Percentiles rank a stretch among this genome's conserved stretches.
Evolutionary conservation across 2,113 vertebrate genomes (phyloP).

Genomic region (Pedetes capensis): DNA sequence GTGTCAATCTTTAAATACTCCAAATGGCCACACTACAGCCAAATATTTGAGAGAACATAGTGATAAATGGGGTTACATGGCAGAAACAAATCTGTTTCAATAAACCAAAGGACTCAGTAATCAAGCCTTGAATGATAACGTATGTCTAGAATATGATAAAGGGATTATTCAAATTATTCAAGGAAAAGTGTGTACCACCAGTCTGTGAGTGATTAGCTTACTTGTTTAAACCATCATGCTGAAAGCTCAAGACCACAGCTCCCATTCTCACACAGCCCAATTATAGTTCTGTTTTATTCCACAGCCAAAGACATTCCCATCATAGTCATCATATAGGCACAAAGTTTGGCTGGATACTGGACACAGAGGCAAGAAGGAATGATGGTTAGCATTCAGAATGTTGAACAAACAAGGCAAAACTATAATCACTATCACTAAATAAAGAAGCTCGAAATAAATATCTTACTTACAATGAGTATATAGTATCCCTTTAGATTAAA

Average conservation of each 20-base stretch:
- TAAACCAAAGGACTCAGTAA: background rate
- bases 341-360: background rate
- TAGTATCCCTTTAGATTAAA: background rate
- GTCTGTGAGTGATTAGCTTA: background rate
- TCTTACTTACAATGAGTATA: background rate
- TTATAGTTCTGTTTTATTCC: background rate
- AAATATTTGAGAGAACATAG: background rate
- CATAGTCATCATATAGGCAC: background rate
- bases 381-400: background rate
- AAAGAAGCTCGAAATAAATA: background rate
- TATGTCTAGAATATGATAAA: conserved; percentile 17
- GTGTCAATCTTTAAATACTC: background rate
- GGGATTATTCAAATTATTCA: background rate
- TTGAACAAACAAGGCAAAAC: background rate
- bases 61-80: background rate
- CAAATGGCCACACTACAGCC: background rate
- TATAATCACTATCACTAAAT: background rate
- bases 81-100: conserved; percentile 18
- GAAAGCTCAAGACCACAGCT: background rate
- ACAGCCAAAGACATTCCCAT: background rate
- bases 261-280: background rate
- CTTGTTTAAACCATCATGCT: background rate
- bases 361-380: background rate
- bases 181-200: background rate
- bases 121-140: background rate